Evolutionary conservation across 1,140 invertebrate genomes (phyloP).

Genomic region (Amyelois transitella): DNA sequence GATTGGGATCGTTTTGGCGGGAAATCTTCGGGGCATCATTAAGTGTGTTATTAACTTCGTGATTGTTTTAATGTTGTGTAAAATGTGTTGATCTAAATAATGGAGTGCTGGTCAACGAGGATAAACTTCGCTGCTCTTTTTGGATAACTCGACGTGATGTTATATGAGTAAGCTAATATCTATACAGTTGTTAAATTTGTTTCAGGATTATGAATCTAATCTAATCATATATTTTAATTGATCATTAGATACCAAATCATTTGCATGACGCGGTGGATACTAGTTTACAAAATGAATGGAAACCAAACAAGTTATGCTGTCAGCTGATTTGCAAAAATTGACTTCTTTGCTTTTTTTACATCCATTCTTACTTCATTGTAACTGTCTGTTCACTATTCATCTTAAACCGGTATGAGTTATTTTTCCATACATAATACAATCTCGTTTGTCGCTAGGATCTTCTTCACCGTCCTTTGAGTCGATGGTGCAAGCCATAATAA

Average conservation of each 20-base stretch:
- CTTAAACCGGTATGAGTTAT: slow-evolving; percentile 30
- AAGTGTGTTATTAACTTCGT: slow-evolving; percentile 22
- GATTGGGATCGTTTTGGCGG: slow-evolving; percentile 48
- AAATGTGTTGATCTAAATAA: slow-evolving; percentile 28
- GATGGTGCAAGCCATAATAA: background rate
- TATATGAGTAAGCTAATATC: slow-evolving; percentile 43
- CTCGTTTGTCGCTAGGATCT: slow-evolving; percentile 16
- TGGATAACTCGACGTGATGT: slow-evolving; percentile 52
- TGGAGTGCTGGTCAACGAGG: slow-evolving; percentile 27
- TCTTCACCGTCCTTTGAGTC: background rate
- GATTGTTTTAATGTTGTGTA: slow-evolving; percentile 19
- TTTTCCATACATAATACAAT: slow-evolving; percentile 19
- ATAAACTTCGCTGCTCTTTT: slow-evolving; percentile 27
- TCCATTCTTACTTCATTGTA: slow-evolving; percentile 55
- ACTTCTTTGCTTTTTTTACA: slow-evolving; percentile 31
- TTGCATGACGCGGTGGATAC: background rate
- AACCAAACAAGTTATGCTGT: slow-evolving; percentile 46
- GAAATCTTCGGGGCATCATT: slow-evolving; percentile 25
- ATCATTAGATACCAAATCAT: too few relatives aligned
- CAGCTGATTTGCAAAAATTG: slow-evolving; percentile 65
- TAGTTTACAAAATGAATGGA: slow-evolving; percentile 43
- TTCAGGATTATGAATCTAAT: too few relatives aligned
- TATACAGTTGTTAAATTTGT: background rate
- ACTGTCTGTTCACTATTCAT: slow-evolving; percentile 37
- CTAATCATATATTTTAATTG: too few relatives aligned